Evolutionary conservation across 2,797 vertebrate species (phyloP).

Genomic region (Poecilia picta): DNA sequence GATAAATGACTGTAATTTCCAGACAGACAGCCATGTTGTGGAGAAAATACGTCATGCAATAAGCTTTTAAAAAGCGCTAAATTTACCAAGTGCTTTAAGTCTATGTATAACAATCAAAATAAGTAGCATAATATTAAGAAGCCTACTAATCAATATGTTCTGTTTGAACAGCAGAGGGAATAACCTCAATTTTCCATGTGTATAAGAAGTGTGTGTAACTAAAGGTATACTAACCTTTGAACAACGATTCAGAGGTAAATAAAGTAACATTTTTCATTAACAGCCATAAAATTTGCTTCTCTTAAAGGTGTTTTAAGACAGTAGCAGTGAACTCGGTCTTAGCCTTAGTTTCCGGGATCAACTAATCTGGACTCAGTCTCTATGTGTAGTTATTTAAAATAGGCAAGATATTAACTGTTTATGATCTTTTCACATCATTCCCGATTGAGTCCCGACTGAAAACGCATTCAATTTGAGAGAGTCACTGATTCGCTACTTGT

Average conservation of each 20-base stretch:
- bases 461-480: background rate
- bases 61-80: background rate
- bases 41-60: background rate
- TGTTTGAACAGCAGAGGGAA: background rate
- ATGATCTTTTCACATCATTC: background rate
- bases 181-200: background rate
- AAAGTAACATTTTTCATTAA: background rate
- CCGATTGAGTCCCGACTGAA: background rate
- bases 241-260: background rate
- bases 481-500: background rate
- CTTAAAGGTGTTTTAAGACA: background rate
- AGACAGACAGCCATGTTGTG: background rate
- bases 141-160: background rate
- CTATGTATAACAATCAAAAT: background rate
- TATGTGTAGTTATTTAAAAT: background rate
- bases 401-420: background rate
- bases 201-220: background rate
- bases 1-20: background rate
- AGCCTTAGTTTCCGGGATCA: background rate
- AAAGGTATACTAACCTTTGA: no score
- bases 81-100: background rate
- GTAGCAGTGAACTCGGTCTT: background rate
- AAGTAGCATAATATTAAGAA: background rate
- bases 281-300: background rate
- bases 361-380: background rate